Evolutionary conservation across 2,113 vertebrate species (phyloP), one percentile per base, ranked within the genome.

Genomic region (Sprattus sprattus): DNA sequence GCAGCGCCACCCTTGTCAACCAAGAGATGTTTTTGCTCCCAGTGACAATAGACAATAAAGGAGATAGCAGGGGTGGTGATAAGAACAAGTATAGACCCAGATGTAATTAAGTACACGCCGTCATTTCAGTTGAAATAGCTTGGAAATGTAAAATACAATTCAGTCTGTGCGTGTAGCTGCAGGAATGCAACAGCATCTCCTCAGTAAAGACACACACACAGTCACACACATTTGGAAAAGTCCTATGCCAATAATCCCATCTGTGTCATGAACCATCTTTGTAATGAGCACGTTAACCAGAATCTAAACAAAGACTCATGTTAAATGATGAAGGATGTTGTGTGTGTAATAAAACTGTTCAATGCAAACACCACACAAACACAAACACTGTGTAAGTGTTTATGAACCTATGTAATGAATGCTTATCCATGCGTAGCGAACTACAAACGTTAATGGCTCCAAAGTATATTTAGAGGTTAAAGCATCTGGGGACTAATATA

Each of bases 1-100:
- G 64, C 32, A 16, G 10, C 71, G 28, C 28, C 71, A 32, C 0
- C 54, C 54, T 0, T 32, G 71, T 44, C 25, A 39, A 28, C 39
- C 91, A 85, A 87, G 89, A 90, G 88, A 89, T 88, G 86, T 83
- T 22, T 86, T 60, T 15, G 67, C 75, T 64, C 20, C 64, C 81
- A 75, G 87, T 91, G 57, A 94, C 92, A 93, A 93, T 92, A 87
- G 87, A 75, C 86, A 78, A 78, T 11, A 16, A 28, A 16, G 28
- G 71, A 32, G 4, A 78, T 13, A 39, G 28, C 71, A 0, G 32
- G 28, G 28, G 16, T 28, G 25, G 2, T 39, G 10, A 39, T 39
- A 32, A 78, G 39, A 78, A 39, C 18, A 78, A 78, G 39, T 39
- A 15, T 11, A 39, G 28, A 0, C 11, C 28, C 71, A 0, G 4